Percentiles rank a stretch among this genome's conserved stretches.
These are phyloP conservation scores for Austrolebias charrua DNA, from an alignment of 2,797 vertebrate genomes.

Conservation along the genomic window DNA sequence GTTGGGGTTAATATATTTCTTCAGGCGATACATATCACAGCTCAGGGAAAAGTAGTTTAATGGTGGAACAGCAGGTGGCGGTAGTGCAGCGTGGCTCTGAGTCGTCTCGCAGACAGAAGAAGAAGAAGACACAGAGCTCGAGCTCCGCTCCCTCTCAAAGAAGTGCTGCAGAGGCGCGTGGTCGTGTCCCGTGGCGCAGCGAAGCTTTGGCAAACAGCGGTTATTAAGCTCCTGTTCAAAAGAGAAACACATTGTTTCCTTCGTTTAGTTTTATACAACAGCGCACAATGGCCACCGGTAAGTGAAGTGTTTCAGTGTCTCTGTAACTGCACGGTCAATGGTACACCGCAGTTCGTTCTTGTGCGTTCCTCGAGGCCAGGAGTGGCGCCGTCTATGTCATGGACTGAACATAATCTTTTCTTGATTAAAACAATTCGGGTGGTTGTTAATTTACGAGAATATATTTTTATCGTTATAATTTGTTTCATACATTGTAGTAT, in stretches of 20 bases:
- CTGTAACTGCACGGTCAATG: constrained; percentile 1
- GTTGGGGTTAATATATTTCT: too few relatives aligned
- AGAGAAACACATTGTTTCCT: constrained; percentile 10
- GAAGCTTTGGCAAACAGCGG: constrained; percentile 45
- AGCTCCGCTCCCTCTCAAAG: too few relatives aligned
- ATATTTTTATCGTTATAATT: not conserved
- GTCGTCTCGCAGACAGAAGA: constrained; percentile 6
- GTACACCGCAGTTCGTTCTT: constrained; percentile 33
- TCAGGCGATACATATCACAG: too few relatives aligned
- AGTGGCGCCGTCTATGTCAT: constrained; percentile 50
- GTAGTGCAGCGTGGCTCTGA: not conserved
- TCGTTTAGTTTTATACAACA: constrained; percentile 17
- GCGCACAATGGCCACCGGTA: constrained; percentile 80
- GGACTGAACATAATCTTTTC: not conserved
- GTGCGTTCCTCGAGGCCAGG: constrained; percentile 55
- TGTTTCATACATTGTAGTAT: not conserved
- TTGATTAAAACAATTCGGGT: too few relatives aligned
- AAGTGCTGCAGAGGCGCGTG: constrained; percentile 27
- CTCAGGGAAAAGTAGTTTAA: too few relatives aligned
- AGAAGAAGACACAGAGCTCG: constrained; percentile 38
- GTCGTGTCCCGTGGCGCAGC: constrained; percentile 10
- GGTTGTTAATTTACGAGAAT: too few relatives aligned
- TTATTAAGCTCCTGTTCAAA: constrained; percentile 49
- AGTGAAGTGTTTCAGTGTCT: not conserved
- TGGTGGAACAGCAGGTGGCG: constrained; percentile 39